These are phyloP conservation scores for Cyclina sinensis DNA, from an alignment of 1,140 invertebrate genomes.

Conservation along the genomic window DNA sequence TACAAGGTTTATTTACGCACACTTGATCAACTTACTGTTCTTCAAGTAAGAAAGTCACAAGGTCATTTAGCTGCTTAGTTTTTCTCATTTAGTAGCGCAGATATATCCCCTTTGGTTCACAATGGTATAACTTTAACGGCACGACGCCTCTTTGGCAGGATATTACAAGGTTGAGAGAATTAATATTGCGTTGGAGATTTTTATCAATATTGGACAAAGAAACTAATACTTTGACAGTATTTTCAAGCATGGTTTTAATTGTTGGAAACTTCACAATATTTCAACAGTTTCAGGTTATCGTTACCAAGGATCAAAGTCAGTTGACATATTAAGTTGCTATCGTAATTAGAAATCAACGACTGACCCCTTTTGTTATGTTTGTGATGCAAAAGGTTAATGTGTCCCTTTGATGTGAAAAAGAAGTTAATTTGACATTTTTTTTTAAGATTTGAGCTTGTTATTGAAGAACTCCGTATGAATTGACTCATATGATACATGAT, in stretches of 20 bases:
- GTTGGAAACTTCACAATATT: background rate
- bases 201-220: constrained; percentile 39
- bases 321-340: constrained; percentile 1
- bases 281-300: constrained; percentile 1
- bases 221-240: background rate
- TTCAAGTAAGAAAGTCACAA: background rate
- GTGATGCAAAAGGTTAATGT: too few relatives aligned
- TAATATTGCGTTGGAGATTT: constrained; percentile 20
- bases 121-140: constrained; percentile 23
- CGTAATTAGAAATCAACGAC: constrained; percentile 18
- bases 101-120: background rate
- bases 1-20: background rate
- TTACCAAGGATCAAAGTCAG: background rate
- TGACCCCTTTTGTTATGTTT: background rate
- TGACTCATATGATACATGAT: too few relatives aligned
- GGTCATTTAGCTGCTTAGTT: constrained; percentile 7
- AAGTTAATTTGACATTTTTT: constrained; percentile 20
- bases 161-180: constrained; percentile 33
- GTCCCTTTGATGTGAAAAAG: too few relatives aligned
- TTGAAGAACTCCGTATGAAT: too few relatives aligned
- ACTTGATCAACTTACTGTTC: constrained; percentile 11
- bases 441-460: background rate
- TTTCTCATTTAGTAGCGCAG: background rate
- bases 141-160: constrained; percentile 9
- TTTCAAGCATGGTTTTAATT: constrained; percentile 36